A percentile compares a stretch with the other conserved stretches of the same genome.
Conservation (phyloP, 2,888 invertebrate species). For the Macrophya alboannulata region DNA sequence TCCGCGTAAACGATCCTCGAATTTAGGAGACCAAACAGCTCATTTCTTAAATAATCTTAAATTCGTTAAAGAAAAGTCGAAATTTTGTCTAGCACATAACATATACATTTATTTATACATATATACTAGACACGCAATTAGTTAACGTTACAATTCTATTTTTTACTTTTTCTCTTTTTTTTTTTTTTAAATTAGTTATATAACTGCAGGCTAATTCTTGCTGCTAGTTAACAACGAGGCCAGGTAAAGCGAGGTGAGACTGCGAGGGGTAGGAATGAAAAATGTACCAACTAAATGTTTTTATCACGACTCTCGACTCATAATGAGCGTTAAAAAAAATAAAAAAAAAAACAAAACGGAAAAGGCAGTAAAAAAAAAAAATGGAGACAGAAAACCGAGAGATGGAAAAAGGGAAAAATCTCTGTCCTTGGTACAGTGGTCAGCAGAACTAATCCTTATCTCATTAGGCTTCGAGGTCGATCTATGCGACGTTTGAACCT, state of each 20-base stretch:
- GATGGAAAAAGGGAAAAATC: background rate
- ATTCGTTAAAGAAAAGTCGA: too few species aligned
- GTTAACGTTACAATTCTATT: constrained; percentile 17
- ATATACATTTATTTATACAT: background rate
- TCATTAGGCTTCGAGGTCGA: background rate
- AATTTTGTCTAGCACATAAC: too few species aligned
- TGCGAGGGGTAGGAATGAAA: constrained; percentile 26
- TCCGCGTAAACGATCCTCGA: too few species aligned
- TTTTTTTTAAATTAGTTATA: background rate
- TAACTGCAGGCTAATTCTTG: constrained; percentile 22
- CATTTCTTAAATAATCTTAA: too few species aligned
- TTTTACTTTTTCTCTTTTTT: too few species aligned
- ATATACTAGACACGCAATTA: background rate
- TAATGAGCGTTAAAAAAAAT: background rate
- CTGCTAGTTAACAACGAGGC: constrained; percentile 10
- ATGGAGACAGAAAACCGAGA: background rate
- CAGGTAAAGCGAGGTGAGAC: background rate
- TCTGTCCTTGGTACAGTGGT: background rate
- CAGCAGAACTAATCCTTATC: background rate
- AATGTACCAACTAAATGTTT: constrained; percentile 41
- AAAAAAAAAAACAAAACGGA: background rate
- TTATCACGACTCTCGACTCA: constrained; percentile 20
- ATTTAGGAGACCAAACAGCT: background rate
- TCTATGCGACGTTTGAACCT: background rate
- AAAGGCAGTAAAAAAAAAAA: too few species aligned